phyloP scores from a whole-genome alignment of 2,888 invertebrate genomes.

The Chrysotoxum bicinctum region DNA sequence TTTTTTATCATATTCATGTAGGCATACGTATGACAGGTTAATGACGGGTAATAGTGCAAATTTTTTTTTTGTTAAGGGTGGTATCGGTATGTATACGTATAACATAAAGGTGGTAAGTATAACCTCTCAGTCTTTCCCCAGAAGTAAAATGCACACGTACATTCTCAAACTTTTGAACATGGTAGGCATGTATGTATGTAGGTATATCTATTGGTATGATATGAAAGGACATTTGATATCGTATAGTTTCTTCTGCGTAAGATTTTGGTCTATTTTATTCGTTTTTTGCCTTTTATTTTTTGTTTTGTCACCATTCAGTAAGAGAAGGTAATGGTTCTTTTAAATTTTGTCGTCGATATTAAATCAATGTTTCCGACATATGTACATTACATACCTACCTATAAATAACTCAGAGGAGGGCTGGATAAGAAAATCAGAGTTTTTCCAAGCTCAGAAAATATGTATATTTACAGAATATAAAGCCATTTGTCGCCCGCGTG shows the following conservation, averaged over 20 bases:
- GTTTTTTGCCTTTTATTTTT: not conserved
- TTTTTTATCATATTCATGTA: not conserved
- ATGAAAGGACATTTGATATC: not conserved
- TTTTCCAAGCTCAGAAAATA: too few species aligned
- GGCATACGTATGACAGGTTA: conserved; percentile 57
- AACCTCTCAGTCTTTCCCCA: not conserved
- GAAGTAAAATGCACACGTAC: not conserved
- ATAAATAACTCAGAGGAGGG: too few species aligned
- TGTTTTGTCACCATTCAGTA: not conserved
- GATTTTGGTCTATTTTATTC: not conserved
- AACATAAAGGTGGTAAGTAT: not conserved
- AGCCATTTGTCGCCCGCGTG: too few species aligned
- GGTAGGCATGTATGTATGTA: too few species aligned
- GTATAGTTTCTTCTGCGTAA: not conserved
- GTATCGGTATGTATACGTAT: not conserved
- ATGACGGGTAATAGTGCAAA: conserved; percentile 60
- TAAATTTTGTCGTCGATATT: too few species aligned
- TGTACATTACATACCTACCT: too few species aligned
- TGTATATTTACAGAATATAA: too few species aligned
- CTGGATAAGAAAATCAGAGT: too few species aligned
- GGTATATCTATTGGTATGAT: not conserved
- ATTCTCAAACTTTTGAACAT: too few species aligned
- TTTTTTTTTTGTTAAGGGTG: conserved; percentile 13
- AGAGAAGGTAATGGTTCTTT: too few species aligned
- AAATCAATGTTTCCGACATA: not conserved